Conservation (phyloP, 2,113 vertebrate genomes). For the Nycticorax nycticorax region DNA sequence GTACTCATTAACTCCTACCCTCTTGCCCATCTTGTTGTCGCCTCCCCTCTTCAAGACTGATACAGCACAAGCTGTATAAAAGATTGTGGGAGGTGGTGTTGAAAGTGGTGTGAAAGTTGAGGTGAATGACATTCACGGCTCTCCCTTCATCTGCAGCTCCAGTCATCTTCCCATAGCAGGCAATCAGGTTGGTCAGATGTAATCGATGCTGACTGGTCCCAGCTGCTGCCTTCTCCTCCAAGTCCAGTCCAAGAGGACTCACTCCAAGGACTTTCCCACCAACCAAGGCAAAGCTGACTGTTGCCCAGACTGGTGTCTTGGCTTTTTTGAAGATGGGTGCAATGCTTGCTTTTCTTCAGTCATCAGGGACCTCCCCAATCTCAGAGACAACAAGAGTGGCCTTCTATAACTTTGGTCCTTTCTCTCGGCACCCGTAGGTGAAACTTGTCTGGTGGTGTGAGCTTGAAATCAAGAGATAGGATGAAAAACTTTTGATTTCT, state of each 20-base stretch:
- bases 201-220: background rate
- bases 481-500: background rate
- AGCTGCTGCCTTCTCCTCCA: background rate
- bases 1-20: background rate
- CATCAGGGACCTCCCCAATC: rapidly evolving
- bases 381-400: background rate
- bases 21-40: background rate
- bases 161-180: background rate
- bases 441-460: background rate
- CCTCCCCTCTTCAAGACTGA: background rate
- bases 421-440: background rate
- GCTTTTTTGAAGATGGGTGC: background rate
- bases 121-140: background rate
- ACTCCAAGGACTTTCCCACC: background rate
- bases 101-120: background rate
- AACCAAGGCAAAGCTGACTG: background rate
- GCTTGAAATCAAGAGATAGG: background rate
- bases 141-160: background rate
- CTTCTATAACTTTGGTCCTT: background rate
- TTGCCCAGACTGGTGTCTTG: background rate
- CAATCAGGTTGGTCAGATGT: background rate
- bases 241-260: background rate
- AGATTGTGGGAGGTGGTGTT: background rate
- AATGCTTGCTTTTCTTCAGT: background rate
- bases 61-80: background rate